Evolutionary conservation across 1,140 invertebrate genomes (phyloP).

Genomic region (Trichonephila clavipes): DNA sequence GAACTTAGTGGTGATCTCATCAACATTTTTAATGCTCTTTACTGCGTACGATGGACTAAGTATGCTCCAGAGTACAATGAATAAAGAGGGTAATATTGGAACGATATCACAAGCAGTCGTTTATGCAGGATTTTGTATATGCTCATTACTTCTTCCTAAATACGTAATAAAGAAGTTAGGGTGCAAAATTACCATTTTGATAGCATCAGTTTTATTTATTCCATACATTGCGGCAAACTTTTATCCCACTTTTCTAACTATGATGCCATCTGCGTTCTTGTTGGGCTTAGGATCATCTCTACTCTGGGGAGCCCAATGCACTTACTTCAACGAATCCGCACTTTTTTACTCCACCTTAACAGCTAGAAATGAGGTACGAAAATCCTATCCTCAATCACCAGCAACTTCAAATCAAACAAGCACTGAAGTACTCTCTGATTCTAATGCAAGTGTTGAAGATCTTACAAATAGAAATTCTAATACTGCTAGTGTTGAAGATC

Average conservation of each 20-base stretch:
- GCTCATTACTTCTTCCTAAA: conserved; percentile 20
- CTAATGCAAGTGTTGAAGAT: too few relatives aligned
- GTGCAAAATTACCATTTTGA: conserved; percentile 5
- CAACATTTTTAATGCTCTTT: conserved; percentile 95
- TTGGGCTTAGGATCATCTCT: neutral
- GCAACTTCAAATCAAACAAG: neutral
- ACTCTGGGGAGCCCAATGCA: conserved; percentile 78
- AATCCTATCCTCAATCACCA: neutral
- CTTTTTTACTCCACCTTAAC: neutral
- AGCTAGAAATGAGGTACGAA: neutral
- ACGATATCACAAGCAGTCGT: neutral
- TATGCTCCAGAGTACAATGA: conserved; percentile 61
- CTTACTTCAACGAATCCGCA: conserved; percentile 83
- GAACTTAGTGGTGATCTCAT: conserved; percentile 91
- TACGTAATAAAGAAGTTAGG: conserved; percentile 55
- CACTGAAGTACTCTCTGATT: conserved; percentile 79
- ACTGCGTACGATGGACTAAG: conserved; percentile 92
- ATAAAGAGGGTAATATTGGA: conserved; percentile 1
- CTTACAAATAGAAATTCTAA: neutral
- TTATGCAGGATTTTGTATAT: conserved; percentile 11
- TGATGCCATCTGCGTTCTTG: conserved; percentile 36
- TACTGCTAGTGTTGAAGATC: neutral
- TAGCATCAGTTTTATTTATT: neutral
- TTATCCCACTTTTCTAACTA: conserved; percentile 11
- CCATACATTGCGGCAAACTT: conserved; percentile 44